Percentiles rank a stretch among this genome's conserved stretches.
Evolutionary conservation across 2,797 vertebrate species (phyloP).

Genomic region (Cryptoprocta ferox): DNA sequence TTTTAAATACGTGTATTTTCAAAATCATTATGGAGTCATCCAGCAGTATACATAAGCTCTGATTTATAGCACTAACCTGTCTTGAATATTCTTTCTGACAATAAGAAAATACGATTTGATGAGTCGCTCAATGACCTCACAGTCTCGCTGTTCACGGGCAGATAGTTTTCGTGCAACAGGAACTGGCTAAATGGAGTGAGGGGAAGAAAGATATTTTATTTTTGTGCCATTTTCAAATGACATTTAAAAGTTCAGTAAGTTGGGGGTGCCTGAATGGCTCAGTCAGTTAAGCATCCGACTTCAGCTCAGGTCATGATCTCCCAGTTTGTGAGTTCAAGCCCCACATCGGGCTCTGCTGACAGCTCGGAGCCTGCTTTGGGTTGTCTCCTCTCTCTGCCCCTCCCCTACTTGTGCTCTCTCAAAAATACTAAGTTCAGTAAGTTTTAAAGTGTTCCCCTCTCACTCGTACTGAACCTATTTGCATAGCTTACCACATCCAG

Average conservation of each 20-base stretch:
- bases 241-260: not conserved
- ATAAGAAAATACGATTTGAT: slow-evolving; percentile 99
- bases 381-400: no score
- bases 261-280: no score
- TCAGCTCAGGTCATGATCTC: no score
- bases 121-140: slow-evolving; percentile 98
- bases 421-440: not conserved
- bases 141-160: slow-evolving; percentile 97
- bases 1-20: not conserved
- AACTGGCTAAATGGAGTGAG: slow-evolving; percentile 90
- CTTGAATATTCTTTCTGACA: slow-evolving; percentile 99
- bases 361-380: no score
- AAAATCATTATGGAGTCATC: slow-evolving; percentile 34
- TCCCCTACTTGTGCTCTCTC: no score
- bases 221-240: slow-evolving; percentile 42
- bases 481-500: slow-evolving; percentile 94
- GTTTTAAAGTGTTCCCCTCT: not conserved
- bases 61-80: slow-evolving; percentile 90
- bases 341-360: no score
- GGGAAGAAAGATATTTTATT: not conserved
- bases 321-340: no score
- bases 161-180: slow-evolving; percentile 97
- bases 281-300: no score
- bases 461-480: not conserved
- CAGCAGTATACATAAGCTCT: not conserved